Conservation (phyloP, 1,140 invertebrate species). For the Venturia canescens region DNA sequence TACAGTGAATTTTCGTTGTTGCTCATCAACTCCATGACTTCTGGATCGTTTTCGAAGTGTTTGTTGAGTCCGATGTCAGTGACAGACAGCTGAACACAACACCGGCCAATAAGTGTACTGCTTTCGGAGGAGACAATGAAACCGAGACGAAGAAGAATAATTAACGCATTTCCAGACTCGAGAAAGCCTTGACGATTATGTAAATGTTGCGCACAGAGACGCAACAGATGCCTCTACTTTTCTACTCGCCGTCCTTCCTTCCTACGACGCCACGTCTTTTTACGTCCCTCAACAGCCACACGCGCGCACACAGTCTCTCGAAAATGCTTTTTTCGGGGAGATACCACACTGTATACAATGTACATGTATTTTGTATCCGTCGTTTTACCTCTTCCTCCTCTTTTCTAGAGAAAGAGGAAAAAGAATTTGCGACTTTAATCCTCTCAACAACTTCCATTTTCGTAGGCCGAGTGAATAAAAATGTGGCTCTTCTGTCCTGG, state of each 20-base stretch:
- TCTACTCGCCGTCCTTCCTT: conserved; percentile 43
- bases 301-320: conserved; percentile 6
- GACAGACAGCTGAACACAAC: too few species aligned
- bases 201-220: conserved; percentile 74
- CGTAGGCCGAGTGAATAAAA: not conserved
- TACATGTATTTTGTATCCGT: not conserved
- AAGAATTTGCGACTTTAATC: conserved; percentile 57
- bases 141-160: not conserved
- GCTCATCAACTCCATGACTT: too few species aligned
- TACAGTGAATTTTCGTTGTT: too few species aligned
- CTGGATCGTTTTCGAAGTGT: too few species aligned
- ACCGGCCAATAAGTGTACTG: not conserved
- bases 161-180: conserved; percentile 33
- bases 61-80: too few species aligned
- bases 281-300: conserved; percentile 44
- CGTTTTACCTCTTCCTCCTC: not conserved
- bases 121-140: not conserved
- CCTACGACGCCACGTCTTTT: conserved; percentile 45
- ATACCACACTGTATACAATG: not conserved
- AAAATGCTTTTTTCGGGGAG: conserved; percentile 19
- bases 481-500: not conserved
- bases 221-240: conserved; percentile 73
- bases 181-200: conserved; percentile 70
- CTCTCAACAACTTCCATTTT: conserved; percentile 62
- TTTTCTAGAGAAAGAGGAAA: not conserved